These are phyloP conservation scores for Aphyosemion australe DNA, from an alignment of 2,113 vertebrate species.

Conservation along the genomic window DNA sequence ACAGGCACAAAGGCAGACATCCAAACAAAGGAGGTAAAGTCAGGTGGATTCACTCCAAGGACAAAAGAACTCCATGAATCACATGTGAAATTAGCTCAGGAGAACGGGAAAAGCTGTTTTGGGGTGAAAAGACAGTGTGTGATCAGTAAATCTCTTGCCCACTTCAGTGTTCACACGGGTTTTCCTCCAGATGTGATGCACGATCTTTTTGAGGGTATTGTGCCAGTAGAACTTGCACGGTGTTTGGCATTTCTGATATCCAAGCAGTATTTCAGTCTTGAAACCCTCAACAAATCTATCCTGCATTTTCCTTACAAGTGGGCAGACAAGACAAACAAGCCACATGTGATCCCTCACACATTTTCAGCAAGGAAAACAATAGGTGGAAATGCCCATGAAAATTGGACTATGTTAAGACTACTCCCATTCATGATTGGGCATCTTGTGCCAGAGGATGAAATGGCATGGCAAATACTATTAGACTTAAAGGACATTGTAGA, in stretches of 20 bases:
- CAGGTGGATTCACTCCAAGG: not conserved
- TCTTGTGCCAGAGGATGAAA: conserved; percentile 19
- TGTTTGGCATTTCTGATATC: conserved; percentile 13
- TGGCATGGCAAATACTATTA: conserved; percentile 32
- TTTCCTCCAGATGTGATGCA: conserved; percentile 33
- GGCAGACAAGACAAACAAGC: conserved; percentile 21
- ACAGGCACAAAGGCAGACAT: conserved; percentile 22
- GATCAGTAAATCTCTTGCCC: conserved; percentile 1
- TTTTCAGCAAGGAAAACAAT: conserved; percentile 26
- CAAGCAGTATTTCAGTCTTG: conserved; percentile 20
- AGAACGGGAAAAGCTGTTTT: not conserved
- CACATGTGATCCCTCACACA: conserved; percentile 9
- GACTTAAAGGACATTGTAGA: conserved; percentile 30
- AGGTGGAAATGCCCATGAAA: conserved; percentile 20
- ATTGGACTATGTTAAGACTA: conserved; percentile 18
- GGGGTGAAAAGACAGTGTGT: conserved; percentile 21
- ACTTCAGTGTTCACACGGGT: conserved; percentile 12
- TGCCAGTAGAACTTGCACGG: conserved; percentile 11
- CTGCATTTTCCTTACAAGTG: conserved; percentile 11
- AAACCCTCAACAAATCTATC: conserved; percentile 18
- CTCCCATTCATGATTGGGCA: conserved; percentile 29
- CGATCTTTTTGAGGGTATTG: conserved; percentile 27
- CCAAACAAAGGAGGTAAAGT: conserved; percentile 2
- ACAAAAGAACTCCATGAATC: conserved; percentile 5
- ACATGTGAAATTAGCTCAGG: conserved; percentile 4